These are phyloP conservation scores for Tubiluchus corallicola DNA, from an alignment of 2,888 invertebrate genomes.

Conservation along the genomic window DNA sequence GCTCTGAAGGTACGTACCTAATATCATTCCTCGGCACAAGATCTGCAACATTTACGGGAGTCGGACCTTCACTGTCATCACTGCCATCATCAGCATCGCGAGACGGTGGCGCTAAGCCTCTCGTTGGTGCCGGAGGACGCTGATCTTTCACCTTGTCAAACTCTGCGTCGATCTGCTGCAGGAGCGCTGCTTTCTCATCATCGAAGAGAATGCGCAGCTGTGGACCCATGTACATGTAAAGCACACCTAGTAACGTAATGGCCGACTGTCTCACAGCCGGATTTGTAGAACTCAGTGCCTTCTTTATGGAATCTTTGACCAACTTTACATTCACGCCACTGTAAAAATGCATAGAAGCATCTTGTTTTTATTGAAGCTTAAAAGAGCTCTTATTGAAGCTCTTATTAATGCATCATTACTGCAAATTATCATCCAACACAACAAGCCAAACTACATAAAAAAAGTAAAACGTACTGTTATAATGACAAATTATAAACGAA, in stretches of 20 bases:
- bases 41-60: conserved; percentile 40
- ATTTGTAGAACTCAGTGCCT: not conserved
- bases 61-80: conserved; percentile 31
- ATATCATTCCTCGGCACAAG: conserved; percentile 58
- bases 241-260: conserved; percentile 49
- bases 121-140: conserved; percentile 51
- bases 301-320: not conserved
- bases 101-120: conserved; percentile 35
- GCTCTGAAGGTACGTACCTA: conserved; percentile 23
- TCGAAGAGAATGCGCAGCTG: conserved; percentile 58
- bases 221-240: conserved; percentile 63
- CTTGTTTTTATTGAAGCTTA: no score
- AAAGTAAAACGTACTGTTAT: no score
- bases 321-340: no score
- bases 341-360: no score
- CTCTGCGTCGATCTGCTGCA: conserved; percentile 65
- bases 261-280: conserved; percentile 53
- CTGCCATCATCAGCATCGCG: conserved; percentile 26
- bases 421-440: no score
- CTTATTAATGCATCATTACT: no score
- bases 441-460: no score
- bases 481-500: no score
- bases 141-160: conserved; percentile 55
- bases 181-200: conserved; percentile 60
- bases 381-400: no score